Conservation (phyloP, 2,888 invertebrate genomes). For the Alviniconcha strummeri region DNA sequence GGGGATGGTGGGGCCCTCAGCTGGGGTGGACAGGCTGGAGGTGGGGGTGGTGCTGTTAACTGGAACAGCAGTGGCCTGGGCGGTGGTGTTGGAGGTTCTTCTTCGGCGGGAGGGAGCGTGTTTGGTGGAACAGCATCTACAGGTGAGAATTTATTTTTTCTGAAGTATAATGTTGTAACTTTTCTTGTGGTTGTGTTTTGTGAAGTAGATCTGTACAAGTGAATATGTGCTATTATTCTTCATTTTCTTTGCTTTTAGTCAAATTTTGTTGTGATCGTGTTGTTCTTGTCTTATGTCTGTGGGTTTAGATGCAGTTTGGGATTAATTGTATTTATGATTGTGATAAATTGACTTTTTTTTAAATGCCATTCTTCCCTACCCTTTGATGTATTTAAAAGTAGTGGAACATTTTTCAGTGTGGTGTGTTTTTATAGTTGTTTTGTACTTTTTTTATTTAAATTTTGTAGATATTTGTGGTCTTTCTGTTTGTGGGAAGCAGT, state of each 20-base stretch:
- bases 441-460: too few relatives aligned
- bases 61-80: slow-evolving; percentile 39
- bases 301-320: too few relatives aligned
- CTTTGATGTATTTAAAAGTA: too few relatives aligned
- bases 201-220: neutral
- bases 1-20: neutral
- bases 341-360: neutral
- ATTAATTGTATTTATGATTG: neutral
- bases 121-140: slow-evolving; percentile 34
- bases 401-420: too few relatives aligned
- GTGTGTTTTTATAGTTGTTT: too few relatives aligned
- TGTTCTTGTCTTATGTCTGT: too few relatives aligned
- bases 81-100: slow-evolving; percentile 28
- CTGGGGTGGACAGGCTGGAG: neutral
- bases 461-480: too few relatives aligned
- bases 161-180: neutral
- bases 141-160: slow-evolving; percentile 32
- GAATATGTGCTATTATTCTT: neutral
- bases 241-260: neutral
- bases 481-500: too few relatives aligned
- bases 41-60: slow-evolving; percentile 41
- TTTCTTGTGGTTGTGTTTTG: neutral
- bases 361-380: neutral
- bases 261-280: neutral
- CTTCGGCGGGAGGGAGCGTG: slow-evolving; percentile 13